Conservation (phyloP, 2,113 vertebrate genomes). For the Pantherophis guttatus region DNA sequence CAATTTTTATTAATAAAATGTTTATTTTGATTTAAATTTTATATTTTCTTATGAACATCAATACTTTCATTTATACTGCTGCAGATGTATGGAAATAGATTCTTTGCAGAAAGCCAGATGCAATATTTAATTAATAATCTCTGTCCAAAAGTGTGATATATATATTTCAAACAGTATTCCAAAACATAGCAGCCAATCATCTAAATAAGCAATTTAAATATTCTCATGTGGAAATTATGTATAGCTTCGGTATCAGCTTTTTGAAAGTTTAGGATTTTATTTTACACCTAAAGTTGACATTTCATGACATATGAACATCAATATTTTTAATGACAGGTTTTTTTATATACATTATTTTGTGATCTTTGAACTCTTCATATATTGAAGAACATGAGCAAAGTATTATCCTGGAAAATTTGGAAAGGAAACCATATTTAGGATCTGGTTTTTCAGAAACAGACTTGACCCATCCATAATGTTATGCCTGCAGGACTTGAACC, state of each 20-base stretch:
- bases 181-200: neutral
- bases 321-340: neutral
- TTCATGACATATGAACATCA: neutral
- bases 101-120: conserved; percentile 17
- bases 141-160: neutral
- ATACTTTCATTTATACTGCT: conserved; percentile 7
- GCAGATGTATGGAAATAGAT: neutral
- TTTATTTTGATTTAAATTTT: neutral
- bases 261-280: neutral
- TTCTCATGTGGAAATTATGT: neutral
- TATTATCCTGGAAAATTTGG: neutral
- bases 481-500: neutral
- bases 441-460: neutral
- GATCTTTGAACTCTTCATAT: neutral
- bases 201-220: neutral
- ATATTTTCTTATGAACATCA: neutral
- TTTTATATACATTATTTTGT: neutral
- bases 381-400: neutral
- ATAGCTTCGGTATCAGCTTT: neutral
- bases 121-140: neutral
- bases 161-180: neutral
- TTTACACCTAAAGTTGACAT: neutral
- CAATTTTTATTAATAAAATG: conserved; percentile 15
- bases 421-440: neutral
- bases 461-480: neutral